Conservation (phyloP, 2,888 invertebrate genomes). For the Pristionchus maxplancki region DNA sequence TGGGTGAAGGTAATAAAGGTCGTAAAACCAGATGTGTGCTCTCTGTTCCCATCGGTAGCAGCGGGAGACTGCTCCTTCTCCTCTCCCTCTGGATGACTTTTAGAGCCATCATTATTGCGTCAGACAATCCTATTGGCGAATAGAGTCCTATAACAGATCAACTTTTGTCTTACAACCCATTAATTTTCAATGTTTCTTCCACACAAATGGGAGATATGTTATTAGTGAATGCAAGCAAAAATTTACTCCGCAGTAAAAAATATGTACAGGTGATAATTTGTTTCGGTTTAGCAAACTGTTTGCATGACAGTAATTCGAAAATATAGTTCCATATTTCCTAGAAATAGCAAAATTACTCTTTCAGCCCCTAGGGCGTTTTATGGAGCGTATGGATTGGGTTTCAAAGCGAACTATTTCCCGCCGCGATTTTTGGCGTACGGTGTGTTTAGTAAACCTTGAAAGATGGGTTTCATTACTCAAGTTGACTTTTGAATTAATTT, state of each 20-base stretch:
- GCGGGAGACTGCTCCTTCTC: neutral
- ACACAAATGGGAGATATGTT: neutral
- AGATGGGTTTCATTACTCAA: neutral
- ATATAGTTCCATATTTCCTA: neutral
- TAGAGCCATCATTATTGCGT: neutral
- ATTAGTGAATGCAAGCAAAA: too few species aligned
- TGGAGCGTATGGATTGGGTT: neutral
- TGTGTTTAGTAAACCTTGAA: neutral
- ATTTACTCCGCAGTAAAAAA: too few species aligned
- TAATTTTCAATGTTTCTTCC: neutral
- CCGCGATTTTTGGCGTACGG: neutral
- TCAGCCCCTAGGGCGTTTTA: neutral
- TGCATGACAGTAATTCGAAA: too few species aligned
- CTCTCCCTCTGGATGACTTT: neutral
- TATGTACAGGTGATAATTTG: too few species aligned
- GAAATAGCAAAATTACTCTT: neutral
- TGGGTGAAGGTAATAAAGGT: neutral
- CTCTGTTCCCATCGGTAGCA: neutral
- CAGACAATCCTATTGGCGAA: neutral
- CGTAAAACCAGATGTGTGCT: neutral
- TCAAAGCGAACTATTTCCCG: neutral
- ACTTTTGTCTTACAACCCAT: too few species aligned
- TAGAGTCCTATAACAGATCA: neutral
- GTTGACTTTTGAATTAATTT: neutral
- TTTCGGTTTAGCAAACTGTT: too few species aligned